Percentiles rank a stretch among this genome's conserved stretches.
These are phyloP conservation scores for Pterocles orientalis DNA, from an alignment of 2,113 vertebrate species.

Conservation along the genomic window DNA sequence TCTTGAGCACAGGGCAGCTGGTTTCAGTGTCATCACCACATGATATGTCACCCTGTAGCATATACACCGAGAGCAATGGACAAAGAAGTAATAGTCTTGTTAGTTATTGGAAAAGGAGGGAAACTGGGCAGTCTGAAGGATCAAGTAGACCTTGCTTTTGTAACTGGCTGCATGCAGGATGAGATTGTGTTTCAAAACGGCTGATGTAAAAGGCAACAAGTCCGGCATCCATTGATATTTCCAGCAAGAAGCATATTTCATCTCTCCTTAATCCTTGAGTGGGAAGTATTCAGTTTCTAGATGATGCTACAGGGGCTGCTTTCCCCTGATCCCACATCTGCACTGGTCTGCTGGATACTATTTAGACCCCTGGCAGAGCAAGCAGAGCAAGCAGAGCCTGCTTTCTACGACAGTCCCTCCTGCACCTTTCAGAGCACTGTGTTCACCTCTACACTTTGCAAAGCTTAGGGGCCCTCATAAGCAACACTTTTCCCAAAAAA, in stretches of 20 bases:
- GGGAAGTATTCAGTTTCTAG: background rate
- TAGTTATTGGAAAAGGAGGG: background rate
- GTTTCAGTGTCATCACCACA: background rate
- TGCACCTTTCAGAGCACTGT: background rate
- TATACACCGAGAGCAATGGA: background rate
- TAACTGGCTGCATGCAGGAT: background rate
- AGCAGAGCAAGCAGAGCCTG: background rate
- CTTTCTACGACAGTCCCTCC: background rate
- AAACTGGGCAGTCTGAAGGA: background rate
- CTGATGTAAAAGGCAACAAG: background rate
- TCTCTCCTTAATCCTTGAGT: background rate
- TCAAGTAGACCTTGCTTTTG: background rate
- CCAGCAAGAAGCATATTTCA: background rate
- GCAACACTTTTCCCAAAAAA: background rate
- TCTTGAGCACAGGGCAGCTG: background rate
- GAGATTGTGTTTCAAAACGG: background rate
- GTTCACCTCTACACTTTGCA: background rate
- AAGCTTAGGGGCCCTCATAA: background rate
- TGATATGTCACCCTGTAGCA: background rate
- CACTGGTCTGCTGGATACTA: background rate
- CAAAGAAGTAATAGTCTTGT: background rate
- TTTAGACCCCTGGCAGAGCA: background rate
- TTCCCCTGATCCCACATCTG: background rate
- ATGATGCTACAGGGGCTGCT: background rate
- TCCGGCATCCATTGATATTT: background rate